A percentile compares a stretch with the other conserved stretches of the same genome.
Evolutionary conservation across 2,797 vertebrate genomes (phyloP).

Genomic region (Anolis apletophallus): DNA sequence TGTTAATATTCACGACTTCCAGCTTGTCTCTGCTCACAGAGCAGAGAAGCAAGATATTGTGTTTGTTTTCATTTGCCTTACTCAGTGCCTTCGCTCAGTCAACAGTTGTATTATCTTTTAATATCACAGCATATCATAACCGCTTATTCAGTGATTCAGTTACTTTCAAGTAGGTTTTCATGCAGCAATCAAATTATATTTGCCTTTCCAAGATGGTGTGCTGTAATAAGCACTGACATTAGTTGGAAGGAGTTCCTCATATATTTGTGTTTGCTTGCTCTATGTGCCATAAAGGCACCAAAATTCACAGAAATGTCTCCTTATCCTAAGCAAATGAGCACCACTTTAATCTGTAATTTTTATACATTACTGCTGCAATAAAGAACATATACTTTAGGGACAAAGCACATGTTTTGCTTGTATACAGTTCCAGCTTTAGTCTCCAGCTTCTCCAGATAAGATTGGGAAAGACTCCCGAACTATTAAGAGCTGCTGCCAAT

Average conservation of each 20-base stretch:
- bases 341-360: not conserved
- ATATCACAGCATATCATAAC: slow-evolving; percentile 85
- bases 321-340: not conserved
- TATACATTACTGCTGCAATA: not conserved
- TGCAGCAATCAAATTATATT: slow-evolving; percentile 79
- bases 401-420: not conserved
- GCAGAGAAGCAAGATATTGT: not conserved
- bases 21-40: slow-evolving; percentile 22
- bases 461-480: not conserved
- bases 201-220: slow-evolving; percentile 77
- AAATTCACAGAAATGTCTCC: not conserved
- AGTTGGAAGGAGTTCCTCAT: slow-evolving; percentile 44
- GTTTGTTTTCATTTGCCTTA: not conserved
- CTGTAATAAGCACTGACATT: slow-evolving; percentile 41
- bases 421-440: not conserved
- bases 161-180: slow-evolving; percentile 66
- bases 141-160: slow-evolving; percentile 91
- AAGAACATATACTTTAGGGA: not conserved
- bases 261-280: slow-evolving; percentile 22
- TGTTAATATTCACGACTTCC: slow-evolving; percentile 45
- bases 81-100: slow-evolving; percentile 46
- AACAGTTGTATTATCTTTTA: slow-evolving; percentile 83
- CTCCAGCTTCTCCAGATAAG: not conserved
- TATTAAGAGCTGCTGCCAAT: not conserved
- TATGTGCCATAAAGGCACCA: slow-evolving; percentile 12